A percentile compares a stretch with the other conserved stretches of the same genome.
Conservation (phyloP, 2,113 vertebrate genomes). For the Chaetops frenatus region DNA sequence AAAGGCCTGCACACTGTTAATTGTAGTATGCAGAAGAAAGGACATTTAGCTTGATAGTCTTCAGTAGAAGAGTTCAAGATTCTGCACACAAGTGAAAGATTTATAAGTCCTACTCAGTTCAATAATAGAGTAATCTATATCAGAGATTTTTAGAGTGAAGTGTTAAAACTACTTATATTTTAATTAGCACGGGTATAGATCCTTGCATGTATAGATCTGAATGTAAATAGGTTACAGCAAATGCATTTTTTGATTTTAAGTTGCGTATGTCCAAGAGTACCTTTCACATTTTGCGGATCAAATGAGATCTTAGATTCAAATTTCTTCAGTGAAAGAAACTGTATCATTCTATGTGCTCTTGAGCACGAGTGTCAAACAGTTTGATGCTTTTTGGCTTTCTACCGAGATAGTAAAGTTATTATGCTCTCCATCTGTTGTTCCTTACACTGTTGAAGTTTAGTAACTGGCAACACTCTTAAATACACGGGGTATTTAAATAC, state of each 20-base stretch:
- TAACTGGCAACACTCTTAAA: constrained; percentile 12
- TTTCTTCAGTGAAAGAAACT: not conserved
- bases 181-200: not conserved
- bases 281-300: not conserved
- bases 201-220: not conserved
- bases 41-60: not conserved
- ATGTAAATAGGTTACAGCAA: not conserved
- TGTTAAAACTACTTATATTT: not conserved
- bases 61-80: not conserved
- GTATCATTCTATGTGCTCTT: not conserved
- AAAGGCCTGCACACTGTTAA: not conserved
- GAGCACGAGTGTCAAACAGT: not conserved
- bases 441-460: constrained; percentile 7
- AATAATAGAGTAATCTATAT: not conserved
- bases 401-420: not conserved
- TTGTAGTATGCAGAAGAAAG: not conserved
- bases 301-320: not conserved
- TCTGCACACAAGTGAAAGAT: not conserved
- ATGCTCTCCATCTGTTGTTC: constrained; percentile 48
- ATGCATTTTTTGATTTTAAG: not conserved
- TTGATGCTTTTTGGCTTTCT: constrained; percentile 49
- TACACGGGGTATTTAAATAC: not conserved
- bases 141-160: not conserved
- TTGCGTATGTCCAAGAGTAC: accelerated
- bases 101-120: not conserved